Evolutionary conservation across 2,888 invertebrate genomes (phyloP).

Genomic region (Cactoblastis cactorum): DNA sequence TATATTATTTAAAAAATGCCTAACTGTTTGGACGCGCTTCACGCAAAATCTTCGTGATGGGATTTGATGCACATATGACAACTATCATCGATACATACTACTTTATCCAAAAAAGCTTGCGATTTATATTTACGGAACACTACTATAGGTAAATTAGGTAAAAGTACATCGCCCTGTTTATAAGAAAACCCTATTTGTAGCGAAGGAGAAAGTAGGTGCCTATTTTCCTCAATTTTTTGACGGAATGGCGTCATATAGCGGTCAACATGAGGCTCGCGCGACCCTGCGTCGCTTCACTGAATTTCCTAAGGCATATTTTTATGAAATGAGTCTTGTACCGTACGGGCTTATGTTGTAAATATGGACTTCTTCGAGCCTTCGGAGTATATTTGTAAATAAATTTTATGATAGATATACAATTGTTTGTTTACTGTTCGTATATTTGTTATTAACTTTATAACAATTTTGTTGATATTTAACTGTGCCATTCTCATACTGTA

Average conservation of each 20-base stretch:
- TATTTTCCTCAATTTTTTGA: background rate
- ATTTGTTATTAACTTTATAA: too few relatives aligned
- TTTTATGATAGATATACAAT: too few relatives aligned
- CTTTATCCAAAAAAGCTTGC: too few relatives aligned
- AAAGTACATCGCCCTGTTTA: background rate
- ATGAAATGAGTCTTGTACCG: background rate
- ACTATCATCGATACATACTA: too few relatives aligned
- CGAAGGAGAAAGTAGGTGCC: background rate
- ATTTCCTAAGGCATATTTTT: constrained; percentile 3
- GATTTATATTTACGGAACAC: background rate
- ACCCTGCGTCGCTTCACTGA: background rate
- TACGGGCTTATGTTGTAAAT: background rate
- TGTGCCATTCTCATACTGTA: too few relatives aligned
- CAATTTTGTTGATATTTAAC: too few relatives aligned
- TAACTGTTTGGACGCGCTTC: too few relatives aligned
- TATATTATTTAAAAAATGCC: too few relatives aligned
- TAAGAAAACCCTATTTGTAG: background rate
- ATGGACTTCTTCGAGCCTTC: background rate
- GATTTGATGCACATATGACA: too few relatives aligned
- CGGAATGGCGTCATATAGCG: background rate
- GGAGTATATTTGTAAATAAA: background rate
- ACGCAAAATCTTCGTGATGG: too few relatives aligned
- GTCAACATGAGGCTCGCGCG: background rate
- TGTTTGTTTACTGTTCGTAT: too few relatives aligned
- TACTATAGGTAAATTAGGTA: background rate